Conservation (phyloP, 2,888 invertebrate genomes). For the Tholera decimalis region DNA sequence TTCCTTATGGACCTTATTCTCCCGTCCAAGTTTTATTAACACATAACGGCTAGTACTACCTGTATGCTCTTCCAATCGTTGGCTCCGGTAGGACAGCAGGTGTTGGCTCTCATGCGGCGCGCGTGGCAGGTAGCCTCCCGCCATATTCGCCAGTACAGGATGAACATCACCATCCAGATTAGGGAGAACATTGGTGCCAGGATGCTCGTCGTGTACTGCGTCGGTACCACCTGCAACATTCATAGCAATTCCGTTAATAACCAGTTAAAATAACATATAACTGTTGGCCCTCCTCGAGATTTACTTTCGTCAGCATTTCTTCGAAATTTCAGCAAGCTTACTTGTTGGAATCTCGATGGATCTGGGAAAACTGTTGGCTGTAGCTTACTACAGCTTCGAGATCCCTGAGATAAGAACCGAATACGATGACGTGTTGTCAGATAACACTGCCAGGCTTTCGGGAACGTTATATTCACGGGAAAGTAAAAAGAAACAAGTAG, state of each 20-base stretch:
- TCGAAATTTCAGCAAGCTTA: neutral
- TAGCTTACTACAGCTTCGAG: neutral
- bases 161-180: slow-evolving; percentile 94
- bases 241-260: neutral
- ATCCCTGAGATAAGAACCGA: neutral
- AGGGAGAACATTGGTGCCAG: slow-evolving; percentile 94
- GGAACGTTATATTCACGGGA: neutral
- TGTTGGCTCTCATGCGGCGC: slow-evolving; percentile 92
- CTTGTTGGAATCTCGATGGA: no score
- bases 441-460: slow-evolving; percentile 16
- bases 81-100: slow-evolving; percentile 90
- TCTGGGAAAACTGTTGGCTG: no score
- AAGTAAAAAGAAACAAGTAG: neutral
- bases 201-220: slow-evolving; percentile 88
- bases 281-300: neutral
- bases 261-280: neutral
- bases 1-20: neutral
- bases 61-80: slow-evolving; percentile 95
- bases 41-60: slow-evolving; percentile 72
- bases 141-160: slow-evolving; percentile 95
- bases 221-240: slow-evolving; percentile 87
- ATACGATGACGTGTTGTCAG: neutral
- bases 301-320: neutral
- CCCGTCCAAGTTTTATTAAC: neutral
- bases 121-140: slow-evolving; percentile 94